Percentiles rank a stretch among this genome's conserved stretches.
Evolutionary conservation across 2,113 vertebrate species (phyloP).

Genomic region (Epinephelus fuscoguttatus): DNA sequence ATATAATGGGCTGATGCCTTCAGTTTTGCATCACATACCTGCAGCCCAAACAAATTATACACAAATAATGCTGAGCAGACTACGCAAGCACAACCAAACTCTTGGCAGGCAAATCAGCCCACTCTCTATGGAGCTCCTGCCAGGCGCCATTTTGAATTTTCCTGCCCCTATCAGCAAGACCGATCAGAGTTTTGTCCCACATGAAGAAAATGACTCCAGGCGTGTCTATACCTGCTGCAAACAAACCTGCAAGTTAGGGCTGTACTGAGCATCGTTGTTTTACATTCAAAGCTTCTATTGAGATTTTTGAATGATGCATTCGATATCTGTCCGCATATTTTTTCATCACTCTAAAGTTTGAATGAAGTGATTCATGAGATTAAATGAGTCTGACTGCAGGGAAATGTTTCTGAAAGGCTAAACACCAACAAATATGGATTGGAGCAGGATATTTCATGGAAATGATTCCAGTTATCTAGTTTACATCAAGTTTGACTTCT

Average conservation of each 20-base stretch:
- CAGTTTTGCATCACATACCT: neutral
- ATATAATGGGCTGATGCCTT: neutral
- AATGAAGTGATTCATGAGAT: too few species aligned
- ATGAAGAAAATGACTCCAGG: constrained; percentile 15
- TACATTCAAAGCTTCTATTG: too few species aligned
- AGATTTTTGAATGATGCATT: too few species aligned
- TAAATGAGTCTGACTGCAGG: too few species aligned
- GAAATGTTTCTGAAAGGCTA: neutral
- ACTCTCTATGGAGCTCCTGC: neutral
- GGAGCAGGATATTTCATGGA: too few species aligned
- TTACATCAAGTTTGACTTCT: too few species aligned
- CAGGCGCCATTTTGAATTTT: constrained; percentile 38
- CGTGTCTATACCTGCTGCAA: constrained; percentile 53
- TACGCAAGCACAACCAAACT: neutral
- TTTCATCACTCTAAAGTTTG: too few species aligned
- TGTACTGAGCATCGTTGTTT: too few species aligned
- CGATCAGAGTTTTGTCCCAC: constrained; percentile 13
- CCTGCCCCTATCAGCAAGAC: constrained; percentile 8
- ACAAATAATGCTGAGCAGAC: constrained; percentile 6
- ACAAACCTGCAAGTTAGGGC: constrained; percentile 7
- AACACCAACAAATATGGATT: too few species aligned
- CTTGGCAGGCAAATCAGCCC: constrained; percentile 13
- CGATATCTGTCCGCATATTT: too few species aligned
- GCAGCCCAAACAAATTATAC: neutral
- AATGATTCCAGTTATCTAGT: too few species aligned